Conservation (phyloP, 2,113 vertebrate genomes). For the Melanocharis versteri region DNA sequence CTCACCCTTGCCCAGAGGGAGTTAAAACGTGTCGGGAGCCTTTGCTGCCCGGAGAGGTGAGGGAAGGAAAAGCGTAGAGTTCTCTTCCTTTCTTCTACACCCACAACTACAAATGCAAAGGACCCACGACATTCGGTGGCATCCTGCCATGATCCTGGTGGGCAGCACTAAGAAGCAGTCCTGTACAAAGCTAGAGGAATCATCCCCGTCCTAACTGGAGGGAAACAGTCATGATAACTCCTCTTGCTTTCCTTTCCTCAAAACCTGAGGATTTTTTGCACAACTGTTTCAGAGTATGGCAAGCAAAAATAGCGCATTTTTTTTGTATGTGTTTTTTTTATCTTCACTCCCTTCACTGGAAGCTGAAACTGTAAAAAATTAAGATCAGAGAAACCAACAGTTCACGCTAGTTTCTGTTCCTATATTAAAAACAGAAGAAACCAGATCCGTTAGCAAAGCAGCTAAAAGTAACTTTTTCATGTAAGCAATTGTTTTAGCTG, state of each 20-base stretch:
- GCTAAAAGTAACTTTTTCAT: background rate
- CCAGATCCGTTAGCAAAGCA: background rate
- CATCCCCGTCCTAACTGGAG: rapidly evolving
- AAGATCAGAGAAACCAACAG: background rate
- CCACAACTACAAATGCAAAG: rapidly evolving
- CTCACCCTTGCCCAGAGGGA: rapidly evolving
- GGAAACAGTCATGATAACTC: background rate
- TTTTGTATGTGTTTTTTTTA: background rate
- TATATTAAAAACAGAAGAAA: background rate
- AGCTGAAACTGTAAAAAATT: background rate
- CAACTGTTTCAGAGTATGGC: background rate
- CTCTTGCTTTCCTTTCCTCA: background rate
- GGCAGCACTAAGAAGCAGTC: background rate
- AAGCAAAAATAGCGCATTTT: background rate
- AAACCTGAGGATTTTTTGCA: background rate
- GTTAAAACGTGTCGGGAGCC: background rate
- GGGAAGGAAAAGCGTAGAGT: background rate
- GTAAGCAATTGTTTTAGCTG: background rate
- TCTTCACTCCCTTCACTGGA: background rate
- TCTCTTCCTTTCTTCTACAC: rapidly evolving
- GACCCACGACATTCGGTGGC: background rate
- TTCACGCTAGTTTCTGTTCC: background rate
- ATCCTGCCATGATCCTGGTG: background rate
- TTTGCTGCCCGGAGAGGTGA: background rate
- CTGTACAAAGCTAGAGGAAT: background rate